Conservation (phyloP, 1,140 invertebrate genomes). For the Drosophila ananassae region DNA sequence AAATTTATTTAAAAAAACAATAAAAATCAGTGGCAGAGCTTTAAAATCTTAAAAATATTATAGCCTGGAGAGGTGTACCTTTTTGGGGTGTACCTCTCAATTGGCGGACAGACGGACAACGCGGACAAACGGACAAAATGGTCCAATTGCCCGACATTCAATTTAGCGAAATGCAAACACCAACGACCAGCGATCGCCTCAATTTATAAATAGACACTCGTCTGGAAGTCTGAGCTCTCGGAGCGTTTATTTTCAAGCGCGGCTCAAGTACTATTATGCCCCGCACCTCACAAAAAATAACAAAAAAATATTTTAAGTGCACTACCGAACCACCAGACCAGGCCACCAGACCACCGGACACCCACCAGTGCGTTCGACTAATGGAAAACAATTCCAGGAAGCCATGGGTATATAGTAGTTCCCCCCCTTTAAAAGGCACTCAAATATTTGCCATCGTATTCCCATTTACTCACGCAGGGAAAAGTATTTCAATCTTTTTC, state of each 20-base stretch:
- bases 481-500: background rate
- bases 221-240: constrained; percentile 6
- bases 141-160: constrained; percentile 51
- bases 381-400: constrained; percentile 48
- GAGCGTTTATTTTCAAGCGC: constrained; percentile 58
- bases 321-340: background rate
- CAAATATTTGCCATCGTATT: constrained; percentile 2
- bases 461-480: background rate
- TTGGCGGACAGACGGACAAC: constrained; percentile 10
- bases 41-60: background rate
- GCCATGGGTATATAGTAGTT: background rate
- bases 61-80: constrained; percentile 15
- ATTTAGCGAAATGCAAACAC: constrained; percentile 36
- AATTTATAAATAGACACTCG: constrained; percentile 54
- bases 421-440: background rate
- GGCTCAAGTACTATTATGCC: constrained; percentile 41
- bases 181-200: constrained; percentile 25
- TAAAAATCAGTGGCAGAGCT: constrained; percentile 2
- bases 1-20: too few species aligned
- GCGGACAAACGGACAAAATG: background rate
- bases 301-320: constrained; percentile 8
- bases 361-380: constrained; percentile 6
- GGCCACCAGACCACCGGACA: constrained; percentile 8
- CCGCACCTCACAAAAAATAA: constrained; percentile 6
- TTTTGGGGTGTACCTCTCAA: constrained; percentile 5